Evolutionary conservation across 2,888 invertebrate genomes (phyloP), one percentile per base, ranked within the genome.

Genomic region (Helicoverpa assulta): DNA sequence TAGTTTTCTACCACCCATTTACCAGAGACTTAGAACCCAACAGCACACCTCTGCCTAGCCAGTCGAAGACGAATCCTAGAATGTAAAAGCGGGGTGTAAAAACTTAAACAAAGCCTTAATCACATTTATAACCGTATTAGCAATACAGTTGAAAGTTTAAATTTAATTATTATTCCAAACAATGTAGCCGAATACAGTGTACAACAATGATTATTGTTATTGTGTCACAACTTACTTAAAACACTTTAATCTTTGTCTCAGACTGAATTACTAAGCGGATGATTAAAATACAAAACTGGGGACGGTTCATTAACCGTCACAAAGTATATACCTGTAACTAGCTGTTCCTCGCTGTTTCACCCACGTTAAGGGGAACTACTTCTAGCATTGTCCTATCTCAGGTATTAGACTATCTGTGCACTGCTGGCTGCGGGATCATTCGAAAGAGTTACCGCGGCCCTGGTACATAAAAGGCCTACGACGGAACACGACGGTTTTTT

Each of bases 141-240:
- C 40, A 61, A 51, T 43, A 12, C 64, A 60, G 53, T 51, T 29
- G 59, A 67, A 78, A 75, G 67, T 78, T 75, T 33, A 33, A 12
- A 78, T 67, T 64, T 80, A 57, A 81, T 60, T 80, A 52, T 75
- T 78, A 68, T 79, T 52, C 53, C 50, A 66, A 57, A 78, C 51
- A 58, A 70, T 69, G 52, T 56, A 65, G 54, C 52, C 40, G 33
- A 52, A 33, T 56, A 54, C 47, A 73, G 59, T 74, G 64, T 6
- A 47, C 52, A 62, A 60, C 29, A 62, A 78, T 67, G 64, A 75
- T 78, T 69, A 78, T 78, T 75, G 67, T 79, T 74, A 70, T 68
- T 68, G 19, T 56, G 43, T n/a, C 40, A 69, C 51, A 78, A 75
- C 51, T 78, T 71, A 53, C 58, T 74, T 65, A 37, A 67, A 69